A percentile compares a stretch with the other conserved stretches of the same genome.
phyloP scores from a whole-genome alignment of 2,797 vertebrate genomes.

The Acestrorhynchus altus region DNA sequence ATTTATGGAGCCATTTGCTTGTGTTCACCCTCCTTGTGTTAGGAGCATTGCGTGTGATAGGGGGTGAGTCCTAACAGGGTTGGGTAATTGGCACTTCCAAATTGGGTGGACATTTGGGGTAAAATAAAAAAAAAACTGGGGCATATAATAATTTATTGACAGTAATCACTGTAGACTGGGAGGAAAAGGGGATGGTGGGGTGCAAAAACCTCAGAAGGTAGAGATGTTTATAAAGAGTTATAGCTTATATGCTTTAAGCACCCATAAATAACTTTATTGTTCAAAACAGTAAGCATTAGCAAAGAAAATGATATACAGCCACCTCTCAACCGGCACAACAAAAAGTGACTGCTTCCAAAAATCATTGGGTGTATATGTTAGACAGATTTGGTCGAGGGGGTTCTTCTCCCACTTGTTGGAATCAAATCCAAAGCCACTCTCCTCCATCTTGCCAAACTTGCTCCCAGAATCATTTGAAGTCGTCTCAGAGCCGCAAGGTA shows the following conservation, averaged over 20 bases:
- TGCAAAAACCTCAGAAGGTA: too few species aligned
- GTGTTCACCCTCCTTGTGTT: too few species aligned
- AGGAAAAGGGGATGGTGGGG: too few species aligned
- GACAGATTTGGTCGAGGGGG: conserved; percentile 12
- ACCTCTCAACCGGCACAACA: neutral
- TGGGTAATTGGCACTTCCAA: too few species aligned
- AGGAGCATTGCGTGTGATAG: too few species aligned
- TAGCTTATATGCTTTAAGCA: neutral
- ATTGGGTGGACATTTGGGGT: too few species aligned
- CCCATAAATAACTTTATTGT: conserved; percentile 5
- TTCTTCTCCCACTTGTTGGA: conserved; percentile 57
- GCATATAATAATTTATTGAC: too few species aligned
- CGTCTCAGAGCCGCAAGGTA: conserved; percentile 57
- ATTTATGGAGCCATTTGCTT: too few species aligned
- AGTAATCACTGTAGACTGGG: too few species aligned
- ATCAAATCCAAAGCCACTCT: conserved; percentile 48
- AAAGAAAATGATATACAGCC: neutral
- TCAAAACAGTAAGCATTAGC: conserved; percentile 1
- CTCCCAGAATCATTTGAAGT: conserved; percentile 65
- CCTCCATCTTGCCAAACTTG: conserved; percentile 61
- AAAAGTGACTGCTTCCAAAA: conserved; percentile 1
- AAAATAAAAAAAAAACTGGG: too few species aligned
- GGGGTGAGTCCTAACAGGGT: too few species aligned
- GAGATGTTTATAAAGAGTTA: neutral
- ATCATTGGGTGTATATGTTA: conserved; percentile 11